Evolutionary conservation across 2,888 invertebrate species (phyloP), one percentile per base, ranked within the genome.

Genomic region (Idaea straminata): DNA sequence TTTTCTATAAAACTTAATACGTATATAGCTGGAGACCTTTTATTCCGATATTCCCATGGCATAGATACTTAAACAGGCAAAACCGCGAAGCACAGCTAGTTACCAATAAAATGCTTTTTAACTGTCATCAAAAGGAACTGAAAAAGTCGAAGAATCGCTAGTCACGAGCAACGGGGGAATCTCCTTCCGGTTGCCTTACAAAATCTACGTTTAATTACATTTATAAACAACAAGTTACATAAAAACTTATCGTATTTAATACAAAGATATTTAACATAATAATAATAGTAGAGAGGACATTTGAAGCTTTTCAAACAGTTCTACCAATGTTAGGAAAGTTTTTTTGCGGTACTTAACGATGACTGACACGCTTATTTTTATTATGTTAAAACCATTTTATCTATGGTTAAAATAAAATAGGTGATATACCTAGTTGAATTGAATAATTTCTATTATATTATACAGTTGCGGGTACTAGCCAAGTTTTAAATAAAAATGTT

Each of bases 201-300:
- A 47, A 47, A 47, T 47, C 47, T 47, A 47, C 47, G 47, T 47
- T 47, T 47, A 47, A 47, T 47, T 47, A 47, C 47, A 47, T 47
- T 47, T 47, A 47, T 47, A 47, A 47, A 47, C 47, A 47, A 47
- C 47, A 47, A 47, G 13, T 47, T 47, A 47, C 47, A 47, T 47
- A 47, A 47, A 47, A 47, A 47, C 47, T 47, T 47, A 47, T 47
- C 47, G 47, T 47, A 47, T 36, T 36, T 36, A 47, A 47, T 47
- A 47, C 47, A 47, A 47, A 47, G 47, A 47, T 5, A 13, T 47
- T 47, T 47, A 47, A 10, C 10, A 47, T 47, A 13, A 7, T 3
- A 13, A 47, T 7, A 13, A 47, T 47, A 3, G 47, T 47, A 47
- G 47, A 47, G 47, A 13, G 47, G 13, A 47, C 47, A 47, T 47